These are phyloP conservation scores for Coenonympha glycerion DNA, from an alignment of 2,888 invertebrate genomes.

Conservation along the genomic window DNA sequence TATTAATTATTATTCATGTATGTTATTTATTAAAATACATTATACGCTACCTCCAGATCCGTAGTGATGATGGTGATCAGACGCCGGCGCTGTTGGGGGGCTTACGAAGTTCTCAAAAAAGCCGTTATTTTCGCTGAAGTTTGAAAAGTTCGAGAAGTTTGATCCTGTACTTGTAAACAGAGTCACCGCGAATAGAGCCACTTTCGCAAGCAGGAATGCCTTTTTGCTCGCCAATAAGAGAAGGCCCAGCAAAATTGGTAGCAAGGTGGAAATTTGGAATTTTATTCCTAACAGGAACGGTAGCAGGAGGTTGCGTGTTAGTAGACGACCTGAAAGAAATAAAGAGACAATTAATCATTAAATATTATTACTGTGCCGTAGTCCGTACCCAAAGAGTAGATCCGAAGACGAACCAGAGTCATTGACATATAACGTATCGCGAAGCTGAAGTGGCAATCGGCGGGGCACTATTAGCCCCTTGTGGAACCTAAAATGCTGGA, in stretches of 20 bases:
- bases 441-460: no score
- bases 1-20: no score
- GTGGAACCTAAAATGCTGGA: no score
- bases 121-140: constrained; percentile 43
- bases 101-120: constrained; percentile 44
- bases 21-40: no score
- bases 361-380: no score
- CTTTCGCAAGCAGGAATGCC: constrained; percentile 83
- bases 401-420: no score
- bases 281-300: constrained; percentile 87
- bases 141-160: constrained; percentile 48
- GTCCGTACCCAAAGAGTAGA: no score
- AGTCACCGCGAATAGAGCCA: constrained; percentile 82
- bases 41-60: no score
- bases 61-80: neutral
- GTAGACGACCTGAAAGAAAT: constrained; percentile 79
- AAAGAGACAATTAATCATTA: no score
- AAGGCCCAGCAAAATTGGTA: constrained; percentile 83
- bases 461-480: no score
- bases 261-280: constrained; percentile 83
- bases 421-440: no score
- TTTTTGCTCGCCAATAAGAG: constrained; percentile 85
- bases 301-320: constrained; percentile 83
- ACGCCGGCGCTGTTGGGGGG: constrained; percentile 45
- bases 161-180: constrained; percentile 77